Evolutionary conservation across 2,113 vertebrate genomes (phyloP).

Genomic region (Microcebus lehilahytsara): DNA sequence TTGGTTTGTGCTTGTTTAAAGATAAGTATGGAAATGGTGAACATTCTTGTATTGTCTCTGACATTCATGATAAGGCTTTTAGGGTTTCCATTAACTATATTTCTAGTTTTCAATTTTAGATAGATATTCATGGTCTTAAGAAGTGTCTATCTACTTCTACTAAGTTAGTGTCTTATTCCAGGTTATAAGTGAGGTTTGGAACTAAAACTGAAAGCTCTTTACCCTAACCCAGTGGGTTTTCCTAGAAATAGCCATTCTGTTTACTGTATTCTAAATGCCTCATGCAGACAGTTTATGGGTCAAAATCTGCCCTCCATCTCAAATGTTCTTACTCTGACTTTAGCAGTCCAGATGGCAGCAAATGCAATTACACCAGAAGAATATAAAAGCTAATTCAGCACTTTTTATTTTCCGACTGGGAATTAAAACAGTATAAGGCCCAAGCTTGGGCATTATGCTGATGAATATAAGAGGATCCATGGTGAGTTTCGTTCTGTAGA

Average conservation of each 20-base stretch:
- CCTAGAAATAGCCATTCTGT: slow-evolving; percentile 11
- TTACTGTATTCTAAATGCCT: slow-evolving; percentile 11
- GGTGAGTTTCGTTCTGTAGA: neutral
- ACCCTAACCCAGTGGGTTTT: neutral
- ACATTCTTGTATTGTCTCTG: neutral
- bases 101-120: slow-evolving; percentile 15
- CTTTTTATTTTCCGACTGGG: neutral
- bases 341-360: slow-evolving; percentile 14
- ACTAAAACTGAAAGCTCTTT: slow-evolving; percentile 19
- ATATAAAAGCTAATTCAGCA: neutral
- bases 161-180: neutral
- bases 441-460: neutral
- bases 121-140: neutral
- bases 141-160: slow-evolving; percentile 21
- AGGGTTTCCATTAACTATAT: slow-evolving; percentile 1
- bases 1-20: neutral
- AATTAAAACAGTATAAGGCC: slow-evolving; percentile 14
- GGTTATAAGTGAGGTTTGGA: slow-evolving; percentile 2
- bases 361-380: slow-evolving; percentile 32
- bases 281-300: neutral
- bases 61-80: slow-evolving; percentile 25
- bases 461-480: neutral
- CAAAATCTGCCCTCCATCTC: slow-evolving; percentile 31
- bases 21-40: slow-evolving; percentile 4
- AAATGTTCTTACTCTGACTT: slow-evolving; percentile 16